Evolutionary conservation across 1,140 invertebrate species (phyloP).

Genomic region (Leptopilina boulardi): DNA sequence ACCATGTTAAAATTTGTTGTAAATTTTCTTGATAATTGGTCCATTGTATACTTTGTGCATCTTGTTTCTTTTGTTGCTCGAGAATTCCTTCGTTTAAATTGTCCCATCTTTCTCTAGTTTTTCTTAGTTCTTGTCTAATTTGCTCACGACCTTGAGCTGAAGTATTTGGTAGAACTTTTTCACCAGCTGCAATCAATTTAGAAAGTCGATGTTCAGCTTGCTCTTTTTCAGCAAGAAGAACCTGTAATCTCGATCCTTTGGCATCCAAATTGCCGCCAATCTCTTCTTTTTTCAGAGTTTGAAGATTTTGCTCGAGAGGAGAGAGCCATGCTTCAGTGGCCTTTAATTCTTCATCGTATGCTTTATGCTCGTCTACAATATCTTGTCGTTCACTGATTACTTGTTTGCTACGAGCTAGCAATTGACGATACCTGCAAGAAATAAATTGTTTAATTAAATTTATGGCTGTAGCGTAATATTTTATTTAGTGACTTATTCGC

Average conservation of each 20-base stretch:
- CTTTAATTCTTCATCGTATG: conserved; percentile 86
- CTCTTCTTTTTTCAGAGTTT: conserved; percentile 76
- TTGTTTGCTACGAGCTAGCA: conserved; percentile 90
- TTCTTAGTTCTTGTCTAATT: conserved; percentile 88
- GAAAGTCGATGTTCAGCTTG: conserved; percentile 87
- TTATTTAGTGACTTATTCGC: too few species aligned
- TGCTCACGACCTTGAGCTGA: conserved; percentile 92
- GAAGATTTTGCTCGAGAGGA: conserved; percentile 85
- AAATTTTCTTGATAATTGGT: conserved; percentile 90
- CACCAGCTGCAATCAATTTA: conserved; percentile 84
- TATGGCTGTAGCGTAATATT: too few species aligned
- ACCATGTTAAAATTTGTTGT: conserved; percentile 89
- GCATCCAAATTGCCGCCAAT: conserved; percentile 74
- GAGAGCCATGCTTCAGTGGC: conserved; percentile 87
- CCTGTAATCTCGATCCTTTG: conserved; percentile 83
- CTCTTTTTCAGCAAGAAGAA: conserved; percentile 88
- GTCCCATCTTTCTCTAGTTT: conserved; percentile 89
- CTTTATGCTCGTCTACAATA: conserved; percentile 89
- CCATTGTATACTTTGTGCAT: conserved; percentile 89
- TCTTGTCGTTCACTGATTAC: conserved; percentile 91
- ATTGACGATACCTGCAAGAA: conserved; percentile 83
- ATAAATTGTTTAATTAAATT: conserved; percentile 33
- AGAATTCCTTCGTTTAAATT: conserved; percentile 86
- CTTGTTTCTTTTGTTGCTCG: conserved; percentile 89
- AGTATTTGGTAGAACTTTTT: conserved; percentile 93